phyloP scores from a whole-genome alignment of 2,888 invertebrate species.

The Antitype chi region DNA sequence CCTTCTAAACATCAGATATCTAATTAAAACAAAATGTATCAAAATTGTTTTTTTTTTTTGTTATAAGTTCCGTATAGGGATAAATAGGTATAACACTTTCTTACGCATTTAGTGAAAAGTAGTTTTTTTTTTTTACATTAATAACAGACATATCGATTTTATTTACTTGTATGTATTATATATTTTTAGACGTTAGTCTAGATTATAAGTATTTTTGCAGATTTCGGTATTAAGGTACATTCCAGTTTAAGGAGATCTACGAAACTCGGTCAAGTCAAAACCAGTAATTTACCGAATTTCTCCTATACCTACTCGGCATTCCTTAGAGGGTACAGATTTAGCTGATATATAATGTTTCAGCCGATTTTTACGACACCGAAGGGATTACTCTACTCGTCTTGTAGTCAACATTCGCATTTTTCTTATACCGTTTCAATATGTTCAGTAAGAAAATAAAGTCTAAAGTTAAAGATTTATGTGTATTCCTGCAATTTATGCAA shows the following conservation, averaged over 20 bases:
- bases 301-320: not conserved
- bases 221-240: not conserved
- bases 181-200: no score
- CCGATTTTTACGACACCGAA: constrained; percentile 31
- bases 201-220: not conserved
- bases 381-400: constrained; percentile 12
- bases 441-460: not conserved
- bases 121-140: no score
- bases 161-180: no score
- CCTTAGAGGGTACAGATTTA: constrained; percentile 38
- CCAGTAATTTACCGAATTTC: constrained; percentile 8
- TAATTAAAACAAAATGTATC: no score
- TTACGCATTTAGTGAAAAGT: no score
- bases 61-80: no score
- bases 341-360: constrained; percentile 47
- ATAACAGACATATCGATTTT: no score
- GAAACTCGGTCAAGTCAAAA: constrained; percentile 2
- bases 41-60: no score
- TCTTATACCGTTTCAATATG: constrained; percentile 1
- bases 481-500: not conserved
- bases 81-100: no score
- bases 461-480: not conserved
- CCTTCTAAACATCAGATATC: no score
- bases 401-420: constrained; percentile 22
- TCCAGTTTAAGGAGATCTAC: not conserved